A percentile compares a stretch with the other conserved stretches of the same genome.
Conservation (phyloP, 1,140 invertebrate genomes). For the Daktulosphaira vitifoliae region DNA sequence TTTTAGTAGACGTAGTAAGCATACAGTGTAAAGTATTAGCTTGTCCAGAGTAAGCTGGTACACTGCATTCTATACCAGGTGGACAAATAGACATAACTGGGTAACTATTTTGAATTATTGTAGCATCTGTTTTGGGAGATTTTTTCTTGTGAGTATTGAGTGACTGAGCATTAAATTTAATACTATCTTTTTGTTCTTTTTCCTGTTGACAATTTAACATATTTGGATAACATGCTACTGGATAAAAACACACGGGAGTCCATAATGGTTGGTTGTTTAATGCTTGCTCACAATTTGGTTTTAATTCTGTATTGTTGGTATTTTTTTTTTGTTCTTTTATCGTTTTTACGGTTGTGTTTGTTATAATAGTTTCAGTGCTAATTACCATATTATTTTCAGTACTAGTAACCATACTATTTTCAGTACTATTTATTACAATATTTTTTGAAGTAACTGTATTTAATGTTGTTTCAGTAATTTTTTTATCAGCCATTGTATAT, state of each 20-base stretch:
- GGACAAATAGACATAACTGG: neutral
- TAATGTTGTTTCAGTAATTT: no score
- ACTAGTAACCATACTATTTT: no score
- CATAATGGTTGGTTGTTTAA: neutral
- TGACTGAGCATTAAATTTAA: conserved; percentile 6
- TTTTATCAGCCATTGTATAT: no score
- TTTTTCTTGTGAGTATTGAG: neutral
- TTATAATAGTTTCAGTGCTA: no score
- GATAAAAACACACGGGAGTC: conserved; percentile 10
- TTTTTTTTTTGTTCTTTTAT: no score
- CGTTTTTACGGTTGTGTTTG: no score
- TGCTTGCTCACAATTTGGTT: no score
- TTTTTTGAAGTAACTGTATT: no score
- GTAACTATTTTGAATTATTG: neutral
- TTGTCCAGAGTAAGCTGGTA: neutral
- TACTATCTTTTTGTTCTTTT: neutral
- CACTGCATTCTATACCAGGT: neutral
- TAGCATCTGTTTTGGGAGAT: neutral
- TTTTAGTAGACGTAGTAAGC: neutral
- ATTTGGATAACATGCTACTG: neutral
- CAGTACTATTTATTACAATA: no score
- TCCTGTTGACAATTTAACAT: neutral
- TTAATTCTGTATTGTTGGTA: no score
- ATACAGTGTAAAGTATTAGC: conserved; percentile 4
- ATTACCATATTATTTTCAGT: no score